Conservation (phyloP, 1,140 invertebrate species). For the Bombus polaris region DNA sequence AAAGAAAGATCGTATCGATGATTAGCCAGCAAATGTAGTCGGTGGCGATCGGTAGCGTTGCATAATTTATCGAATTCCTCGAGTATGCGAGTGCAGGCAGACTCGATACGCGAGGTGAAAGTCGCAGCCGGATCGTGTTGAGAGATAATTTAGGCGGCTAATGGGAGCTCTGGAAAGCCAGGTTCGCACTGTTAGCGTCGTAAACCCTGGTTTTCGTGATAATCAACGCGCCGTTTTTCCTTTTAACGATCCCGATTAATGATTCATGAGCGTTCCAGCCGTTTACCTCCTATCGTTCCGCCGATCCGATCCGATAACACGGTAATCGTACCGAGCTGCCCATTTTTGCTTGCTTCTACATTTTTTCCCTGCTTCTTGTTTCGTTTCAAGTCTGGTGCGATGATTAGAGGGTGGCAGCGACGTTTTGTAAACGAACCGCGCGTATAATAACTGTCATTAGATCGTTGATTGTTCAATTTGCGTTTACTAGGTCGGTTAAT, state of each 20-base stretch:
- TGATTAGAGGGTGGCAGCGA: neutral
- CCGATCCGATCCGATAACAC: conserved; percentile 2
- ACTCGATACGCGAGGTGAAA: conserved; percentile 29
- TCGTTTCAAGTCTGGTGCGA: neutral
- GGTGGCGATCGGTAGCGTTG: neutral
- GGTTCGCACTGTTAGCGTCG: neutral
- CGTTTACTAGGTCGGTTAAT: neutral
- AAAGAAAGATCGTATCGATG: neutral
- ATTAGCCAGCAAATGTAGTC: neutral
- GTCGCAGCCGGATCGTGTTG: conserved; percentile 13
- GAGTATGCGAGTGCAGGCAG: neutral
- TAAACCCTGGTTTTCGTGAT: conserved; percentile 27
- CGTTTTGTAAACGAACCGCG: neutral
- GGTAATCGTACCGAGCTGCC: neutral
- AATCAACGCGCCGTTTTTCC: conserved; percentile 20
- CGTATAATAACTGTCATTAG: neutral
- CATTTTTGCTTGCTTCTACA: neutral
- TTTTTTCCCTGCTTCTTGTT: neutral
- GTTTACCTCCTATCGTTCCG: neutral
- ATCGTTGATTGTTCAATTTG: neutral
- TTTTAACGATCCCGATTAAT: conserved; percentile 17
- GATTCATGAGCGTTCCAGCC: neutral
- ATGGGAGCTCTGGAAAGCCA: conserved; percentile 21
- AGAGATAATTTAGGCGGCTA: conserved; percentile 34
- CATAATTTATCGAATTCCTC: conserved; percentile 27